Base-by-base conservation (phyloP, 2,797 vertebrate species). In the Mallotus villosus region DNA sequence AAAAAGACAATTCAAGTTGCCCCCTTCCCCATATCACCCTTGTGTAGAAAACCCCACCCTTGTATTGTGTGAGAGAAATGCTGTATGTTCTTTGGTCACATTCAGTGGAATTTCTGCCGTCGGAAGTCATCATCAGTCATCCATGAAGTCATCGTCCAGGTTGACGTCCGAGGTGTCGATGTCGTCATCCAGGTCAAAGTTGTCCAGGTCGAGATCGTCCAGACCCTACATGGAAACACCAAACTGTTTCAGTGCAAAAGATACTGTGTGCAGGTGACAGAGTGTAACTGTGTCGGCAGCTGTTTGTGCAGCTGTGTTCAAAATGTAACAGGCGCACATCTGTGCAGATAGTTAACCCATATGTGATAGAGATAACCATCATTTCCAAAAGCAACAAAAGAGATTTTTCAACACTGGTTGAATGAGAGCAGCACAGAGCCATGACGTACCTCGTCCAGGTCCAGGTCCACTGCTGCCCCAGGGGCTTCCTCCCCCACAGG, bases 191-290 rank as follows among this genome's bases (percentile, higher is more conserved):
- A 97, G 87, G 71, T 99, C 97, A 84, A 97, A 91, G 86, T 94
- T 96, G 91, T 98, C 96, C 75, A 98, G 85, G 78, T 98, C 96
- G 69, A 98, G 92, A 79, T 98, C 96, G 63, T 96, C 91, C 82
- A 97, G 90, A 19, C 5, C 79, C 87, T 90, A 25, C 71, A 53
- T 14, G 9, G 37, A 21, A 27, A 64, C 64, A 59, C 5, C 34
- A 51, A 53, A 32, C 16, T 49, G 37, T 16, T 11, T 25, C 4
- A 65, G 34, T 46, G 62, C 29, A 37, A 63, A 8, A 63, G n/a
- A 34, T 24, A 25, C 11, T 60, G 24, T 11, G 57, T 34, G 46
- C 4, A 27, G 51, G 19, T 49, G 5, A 53, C 25, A 63, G 34
- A 0, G 8, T 0, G 0, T 32, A 3, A 22, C 6, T 58, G 2